Evolutionary conservation across 1,140 invertebrate genomes (phyloP).

Genomic region (Drosophila jambulina): DNA sequence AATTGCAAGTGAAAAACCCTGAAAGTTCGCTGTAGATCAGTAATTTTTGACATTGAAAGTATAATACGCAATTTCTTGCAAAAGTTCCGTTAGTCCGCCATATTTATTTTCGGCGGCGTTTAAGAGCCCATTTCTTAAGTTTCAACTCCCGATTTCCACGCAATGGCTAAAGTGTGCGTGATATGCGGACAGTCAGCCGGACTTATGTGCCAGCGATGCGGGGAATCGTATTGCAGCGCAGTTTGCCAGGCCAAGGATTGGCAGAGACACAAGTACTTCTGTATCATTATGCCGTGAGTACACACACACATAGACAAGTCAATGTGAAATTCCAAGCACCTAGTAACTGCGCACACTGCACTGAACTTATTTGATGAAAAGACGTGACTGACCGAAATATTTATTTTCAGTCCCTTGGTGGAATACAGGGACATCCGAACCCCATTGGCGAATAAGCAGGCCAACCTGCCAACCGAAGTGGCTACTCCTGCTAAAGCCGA

Average conservation of each 20-base stretch:
- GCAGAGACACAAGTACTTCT: slow-evolving; percentile 59
- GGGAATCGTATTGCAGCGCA: slow-evolving; percentile 49
- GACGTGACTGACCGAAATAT: not conserved
- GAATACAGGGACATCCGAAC: not conserved
- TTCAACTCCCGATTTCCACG: not conserved
- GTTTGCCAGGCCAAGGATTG: slow-evolving; percentile 54
- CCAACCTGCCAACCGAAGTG: too few species aligned
- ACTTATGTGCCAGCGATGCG: slow-evolving; percentile 66
- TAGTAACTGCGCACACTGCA: not conserved
- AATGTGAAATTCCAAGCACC: not conserved
- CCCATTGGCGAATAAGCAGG: not conserved
- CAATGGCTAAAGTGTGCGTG: slow-evolving; percentile 11
- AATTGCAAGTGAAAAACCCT: too few species aligned
- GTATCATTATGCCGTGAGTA: slow-evolving; percentile 68
- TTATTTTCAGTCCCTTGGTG: slow-evolving; percentile 39
- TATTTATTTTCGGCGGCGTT: not conserved
- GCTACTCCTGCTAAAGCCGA: not conserved
- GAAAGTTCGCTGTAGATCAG: slow-evolving; percentile 2
- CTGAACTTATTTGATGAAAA: not conserved
- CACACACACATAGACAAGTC: not conserved
- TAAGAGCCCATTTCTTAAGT: not conserved
- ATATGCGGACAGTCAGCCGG: slow-evolving; percentile 20
- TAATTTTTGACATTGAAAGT: not conserved
- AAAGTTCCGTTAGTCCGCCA: slow-evolving; percentile 33
- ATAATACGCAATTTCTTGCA: not conserved